Percentiles rank a stretch among this genome's conserved stretches.
These are phyloP conservation scores for Sinocyclocheilus maitianheensis DNA, from an alignment of 2,113 vertebrate genomes.

Conservation along the genomic window DNA sequence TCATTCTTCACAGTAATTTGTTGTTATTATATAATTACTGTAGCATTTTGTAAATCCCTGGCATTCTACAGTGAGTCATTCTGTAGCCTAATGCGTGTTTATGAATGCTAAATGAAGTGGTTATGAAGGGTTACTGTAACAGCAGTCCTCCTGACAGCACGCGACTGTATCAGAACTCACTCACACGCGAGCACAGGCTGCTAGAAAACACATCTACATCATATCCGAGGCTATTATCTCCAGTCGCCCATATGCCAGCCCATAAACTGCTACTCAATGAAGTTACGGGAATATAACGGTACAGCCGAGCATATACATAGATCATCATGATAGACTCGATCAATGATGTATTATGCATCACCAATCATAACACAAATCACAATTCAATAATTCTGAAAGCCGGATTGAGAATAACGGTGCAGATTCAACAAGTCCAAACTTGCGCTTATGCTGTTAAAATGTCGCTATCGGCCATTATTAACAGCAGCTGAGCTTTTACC, in stretches of 20 bases:
- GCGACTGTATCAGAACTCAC: background rate
- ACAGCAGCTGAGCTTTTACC: background rate
- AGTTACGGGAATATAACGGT: conserved; percentile 37
- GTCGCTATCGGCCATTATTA: background rate
- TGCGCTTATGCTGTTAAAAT: background rate
- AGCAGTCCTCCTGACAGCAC: too few species aligned
- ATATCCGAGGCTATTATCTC: background rate
- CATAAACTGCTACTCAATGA: background rate
- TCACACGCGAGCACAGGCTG: background rate
- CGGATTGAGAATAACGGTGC: background rate
- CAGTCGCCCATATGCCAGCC: too few species aligned
- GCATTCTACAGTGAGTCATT: background rate
- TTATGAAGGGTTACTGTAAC: background rate
- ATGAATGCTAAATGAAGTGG: background rate
- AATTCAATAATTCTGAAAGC: background rate
- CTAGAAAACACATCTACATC: background rate
- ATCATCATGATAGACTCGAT: background rate
- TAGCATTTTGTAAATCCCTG: background rate
- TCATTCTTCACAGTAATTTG: background rate
- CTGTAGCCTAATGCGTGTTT: background rate
- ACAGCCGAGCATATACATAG: background rate
- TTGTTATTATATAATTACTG: background rate
- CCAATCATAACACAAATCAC: background rate
- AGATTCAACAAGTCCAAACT: conserved; percentile 50
- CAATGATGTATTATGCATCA: background rate